A percentile compares a stretch with the other conserved stretches of the same genome.
Evolutionary conservation across 2,797 vertebrate species (phyloP).

Genomic region (Coilia nasus): DNA sequence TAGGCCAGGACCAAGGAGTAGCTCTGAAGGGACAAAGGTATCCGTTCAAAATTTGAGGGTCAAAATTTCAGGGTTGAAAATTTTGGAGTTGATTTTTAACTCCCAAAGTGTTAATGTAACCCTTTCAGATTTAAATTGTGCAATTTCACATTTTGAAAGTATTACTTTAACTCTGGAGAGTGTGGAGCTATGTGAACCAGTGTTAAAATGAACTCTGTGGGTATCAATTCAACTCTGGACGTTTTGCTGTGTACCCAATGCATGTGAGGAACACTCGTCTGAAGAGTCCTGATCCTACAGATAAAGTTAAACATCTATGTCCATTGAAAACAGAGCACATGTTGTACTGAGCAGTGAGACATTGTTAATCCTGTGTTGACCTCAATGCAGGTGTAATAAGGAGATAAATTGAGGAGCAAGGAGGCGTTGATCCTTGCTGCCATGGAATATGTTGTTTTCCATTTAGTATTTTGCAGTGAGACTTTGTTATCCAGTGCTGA

Average conservation of each 20-base stretch:
- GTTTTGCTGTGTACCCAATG: no score
- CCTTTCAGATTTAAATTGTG: no score
- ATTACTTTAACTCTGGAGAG: no score
- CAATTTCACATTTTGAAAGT: no score
- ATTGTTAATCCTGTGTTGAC: background rate
- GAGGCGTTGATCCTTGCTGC: background rate
- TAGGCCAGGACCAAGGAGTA: constrained; percentile 24
- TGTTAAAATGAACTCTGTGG: no score
- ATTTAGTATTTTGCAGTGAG: background rate
- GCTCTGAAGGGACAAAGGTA: background rate
- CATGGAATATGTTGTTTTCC: no score
- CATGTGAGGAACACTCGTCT: background rate
- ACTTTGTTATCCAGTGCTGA: background rate
- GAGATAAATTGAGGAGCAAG: background rate
- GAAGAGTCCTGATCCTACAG: background rate
- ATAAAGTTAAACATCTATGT: background rate
- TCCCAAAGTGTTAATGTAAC: no score
- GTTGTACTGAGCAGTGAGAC: background rate
- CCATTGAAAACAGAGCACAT: background rate
- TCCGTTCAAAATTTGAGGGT: no score
- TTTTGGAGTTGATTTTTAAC: no score
- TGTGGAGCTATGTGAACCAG: no score
- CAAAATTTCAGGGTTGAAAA: no score
- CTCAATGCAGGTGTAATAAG: background rate
- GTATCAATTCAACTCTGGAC: no score